These are phyloP conservation scores for Crematogaster levior DNA, from an alignment of 2,888 invertebrate species.

Conservation along the genomic window DNA sequence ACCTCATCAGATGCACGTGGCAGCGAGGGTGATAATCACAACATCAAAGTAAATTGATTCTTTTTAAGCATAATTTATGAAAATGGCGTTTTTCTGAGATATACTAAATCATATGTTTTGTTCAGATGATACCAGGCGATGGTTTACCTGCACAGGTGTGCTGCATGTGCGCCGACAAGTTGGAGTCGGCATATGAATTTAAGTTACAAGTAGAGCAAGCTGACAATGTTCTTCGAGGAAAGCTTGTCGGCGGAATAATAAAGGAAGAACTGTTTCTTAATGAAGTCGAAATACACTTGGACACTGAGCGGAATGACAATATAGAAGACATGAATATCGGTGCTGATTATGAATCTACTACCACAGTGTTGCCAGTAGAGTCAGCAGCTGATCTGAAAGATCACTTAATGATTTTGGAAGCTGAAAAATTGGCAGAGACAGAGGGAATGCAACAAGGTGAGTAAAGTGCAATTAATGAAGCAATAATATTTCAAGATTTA, in stretches of 20 bases:
- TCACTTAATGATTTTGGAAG: slow-evolving; percentile 79
- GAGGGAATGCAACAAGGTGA: slow-evolving; percentile 62
- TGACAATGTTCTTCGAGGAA: slow-evolving; percentile 80
- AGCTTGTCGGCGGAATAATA: slow-evolving; percentile 78
- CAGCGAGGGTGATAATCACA: not conserved
- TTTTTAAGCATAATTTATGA: not conserved
- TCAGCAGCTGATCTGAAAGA: slow-evolving; percentile 77
- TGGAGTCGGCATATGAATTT: slow-evolving; percentile 83
- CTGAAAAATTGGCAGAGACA: slow-evolving; percentile 76
- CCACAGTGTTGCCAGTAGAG: slow-evolving; percentile 34
- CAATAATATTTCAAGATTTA: not conserved
- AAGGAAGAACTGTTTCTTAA: slow-evolving; percentile 83
- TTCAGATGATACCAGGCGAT: slow-evolving; percentile 78
- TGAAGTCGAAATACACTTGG: slow-evolving; percentile 81
- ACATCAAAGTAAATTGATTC: not conserved
- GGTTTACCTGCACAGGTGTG: slow-evolving; percentile 83
- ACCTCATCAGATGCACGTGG: not conserved
- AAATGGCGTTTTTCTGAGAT: not conserved
- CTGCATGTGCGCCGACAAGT: slow-evolving; percentile 80
- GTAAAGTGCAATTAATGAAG: not conserved
- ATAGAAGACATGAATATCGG: slow-evolving; percentile 63
- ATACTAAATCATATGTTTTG: not conserved
- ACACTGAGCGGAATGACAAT: slow-evolving; percentile 70
- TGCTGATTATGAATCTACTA: slow-evolving; percentile 66
- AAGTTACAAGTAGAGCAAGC: slow-evolving; percentile 84